A percentile compares a stretch with the other conserved stretches of the same genome.
Evolutionary conservation across 1,140 invertebrate species (phyloP).

Genomic region (Helicoverpa armigera): DNA sequence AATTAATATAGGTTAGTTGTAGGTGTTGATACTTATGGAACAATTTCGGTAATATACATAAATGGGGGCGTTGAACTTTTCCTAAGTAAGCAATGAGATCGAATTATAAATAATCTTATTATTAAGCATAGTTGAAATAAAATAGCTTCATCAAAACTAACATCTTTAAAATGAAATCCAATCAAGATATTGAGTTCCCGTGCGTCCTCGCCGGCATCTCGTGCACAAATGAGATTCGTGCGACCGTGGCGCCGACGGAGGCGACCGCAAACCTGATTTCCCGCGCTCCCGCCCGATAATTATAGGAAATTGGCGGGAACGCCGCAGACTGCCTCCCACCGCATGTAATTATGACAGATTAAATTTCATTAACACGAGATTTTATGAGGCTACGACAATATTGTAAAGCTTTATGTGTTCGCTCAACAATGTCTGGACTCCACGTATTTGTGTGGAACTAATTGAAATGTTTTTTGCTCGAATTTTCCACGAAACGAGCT

Average conservation of each 20-base stretch:
- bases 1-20: too few relatives aligned
- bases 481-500: background rate
- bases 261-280: constrained; percentile 56
- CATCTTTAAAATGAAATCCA: background rate
- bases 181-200: constrained; percentile 1
- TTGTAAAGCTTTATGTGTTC: background rate
- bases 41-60: too few relatives aligned
- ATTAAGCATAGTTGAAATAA: too few relatives aligned
- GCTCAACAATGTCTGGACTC: background rate
- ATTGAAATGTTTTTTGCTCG: background rate
- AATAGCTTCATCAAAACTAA: background rate
- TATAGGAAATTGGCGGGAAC: constrained; percentile 56
- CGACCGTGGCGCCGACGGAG: constrained; percentile 52
- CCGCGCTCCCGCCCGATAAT: constrained; percentile 54
- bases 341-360: constrained; percentile 48
- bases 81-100: too few relatives aligned
- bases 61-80: too few relatives aligned
- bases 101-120: too few relatives aligned
- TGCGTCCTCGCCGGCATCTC: constrained; percentile 37
- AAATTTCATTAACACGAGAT: constrained; percentile 49
- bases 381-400: constrained; percentile 26
- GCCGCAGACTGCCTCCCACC: constrained; percentile 24
- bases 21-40: too few relatives aligned
- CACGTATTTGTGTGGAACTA: background rate
- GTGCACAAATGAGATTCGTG: constrained; percentile 54